Evolutionary conservation across 2,888 invertebrate species (phyloP), one percentile per base, ranked within the genome.

Genomic region (Cybosia mesomella): DNA sequence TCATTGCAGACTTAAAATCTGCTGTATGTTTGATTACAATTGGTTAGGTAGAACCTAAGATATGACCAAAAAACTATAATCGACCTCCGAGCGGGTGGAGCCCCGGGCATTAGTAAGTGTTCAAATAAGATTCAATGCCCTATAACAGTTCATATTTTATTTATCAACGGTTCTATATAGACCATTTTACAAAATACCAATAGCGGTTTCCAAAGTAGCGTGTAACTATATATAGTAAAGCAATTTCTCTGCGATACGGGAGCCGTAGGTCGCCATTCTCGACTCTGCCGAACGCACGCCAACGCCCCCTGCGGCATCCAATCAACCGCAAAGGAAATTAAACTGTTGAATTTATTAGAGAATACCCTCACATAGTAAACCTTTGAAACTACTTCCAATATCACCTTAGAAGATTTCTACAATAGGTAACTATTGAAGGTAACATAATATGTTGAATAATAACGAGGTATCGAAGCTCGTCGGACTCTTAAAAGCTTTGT

Each of bases 271-370:
- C 59, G n/a, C n/a, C 10, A 22, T 18, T 32, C 55, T 55, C 28
- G 58, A 24, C 13, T 36, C 15, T 36, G 58, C 58, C 36, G 11
- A 54, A 36, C 54, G 63, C 60, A 60, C 60, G 60, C 43, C 43
- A 28, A 5, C 43, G 61, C 70, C 75, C 83, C 85, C 84, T 77
- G 82, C 81, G 81, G 87, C 85, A 85, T 84, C 85, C 88, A 88
- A 88, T 90, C 90, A 87, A 83, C 89, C 89, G 84, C 89, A 89
- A 87, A 91, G 91, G 91, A 91, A 91, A 91, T 91, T 89, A 91
- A 90, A 90, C 89, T 87, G 86, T 87, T 88, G 85, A 89, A 91
- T 90, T 85, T 90, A 90, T 90, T 89, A 90, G 87, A 82, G 82
- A 84, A 80, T 82, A 82, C 81, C 73, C 77, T 73, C 77, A 79